phyloP scores from a whole-genome alignment of 2,113 vertebrate genomes.

The Phrynocephalus versicolor region DNA sequence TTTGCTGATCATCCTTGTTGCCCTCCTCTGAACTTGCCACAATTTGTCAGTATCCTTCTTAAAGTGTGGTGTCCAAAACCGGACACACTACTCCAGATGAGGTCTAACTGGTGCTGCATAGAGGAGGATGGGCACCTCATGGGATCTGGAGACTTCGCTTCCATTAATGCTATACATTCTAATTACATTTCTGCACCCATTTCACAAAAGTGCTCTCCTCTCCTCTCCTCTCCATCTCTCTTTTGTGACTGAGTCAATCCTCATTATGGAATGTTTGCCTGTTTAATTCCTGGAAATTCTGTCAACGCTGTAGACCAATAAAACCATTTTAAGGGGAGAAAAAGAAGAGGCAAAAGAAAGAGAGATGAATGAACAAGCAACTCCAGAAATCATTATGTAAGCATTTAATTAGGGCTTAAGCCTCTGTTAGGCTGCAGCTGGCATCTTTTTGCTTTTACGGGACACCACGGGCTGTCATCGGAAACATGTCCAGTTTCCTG shows the following conservation, averaged over 20 bases:
- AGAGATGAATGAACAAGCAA: background rate
- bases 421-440: background rate
- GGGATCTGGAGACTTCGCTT: no score
- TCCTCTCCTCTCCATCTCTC: background rate
- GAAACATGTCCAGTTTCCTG: background rate
- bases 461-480: no score
- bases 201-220: background rate
- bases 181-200: background rate
- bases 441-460: background rate
- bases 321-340: background rate
- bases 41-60: no score
- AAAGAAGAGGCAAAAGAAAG: background rate
- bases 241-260: background rate
- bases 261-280: background rate
- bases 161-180: no score
- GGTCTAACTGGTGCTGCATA: no score
- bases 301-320: background rate
- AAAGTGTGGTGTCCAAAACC: no score
- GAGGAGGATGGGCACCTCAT: no score
- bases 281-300: slow-evolving; percentile 1
- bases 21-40: no score
- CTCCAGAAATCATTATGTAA: background rate
- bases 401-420: background rate
- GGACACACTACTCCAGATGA: no score
- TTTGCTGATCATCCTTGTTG: no score